These are phyloP conservation scores for Caenorhabditis virilis DNA, from an alignment of 2,888 invertebrate species.

Conservation along the genomic window DNA sequence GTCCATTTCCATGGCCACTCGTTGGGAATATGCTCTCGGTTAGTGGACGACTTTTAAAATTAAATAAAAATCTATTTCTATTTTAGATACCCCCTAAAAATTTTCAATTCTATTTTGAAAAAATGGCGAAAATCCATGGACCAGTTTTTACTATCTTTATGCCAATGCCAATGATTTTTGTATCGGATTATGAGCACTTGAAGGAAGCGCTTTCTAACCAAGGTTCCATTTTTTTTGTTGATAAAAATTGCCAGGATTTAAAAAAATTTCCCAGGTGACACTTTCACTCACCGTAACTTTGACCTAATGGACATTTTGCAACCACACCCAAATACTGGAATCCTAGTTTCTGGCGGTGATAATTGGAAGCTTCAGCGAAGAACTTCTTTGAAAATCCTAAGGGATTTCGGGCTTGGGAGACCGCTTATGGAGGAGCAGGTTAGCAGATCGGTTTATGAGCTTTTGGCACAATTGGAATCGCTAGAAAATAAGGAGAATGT, in stretches of 20 bases:
- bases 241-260: too few species aligned
- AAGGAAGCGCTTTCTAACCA: constrained; percentile 46
- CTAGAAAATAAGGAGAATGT: constrained; percentile 10
- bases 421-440: constrained; percentile 51
- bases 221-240: too few species aligned
- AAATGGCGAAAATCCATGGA: constrained; percentile 43
- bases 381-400: constrained; percentile 42
- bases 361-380: constrained; percentile 47
- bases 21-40: too few species aligned
- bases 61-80: too few species aligned
- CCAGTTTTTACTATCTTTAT: constrained; percentile 52
- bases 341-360: constrained; percentile 35
- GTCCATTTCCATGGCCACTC: too few species aligned
- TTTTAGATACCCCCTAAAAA: constrained; percentile 28
- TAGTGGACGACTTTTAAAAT: too few species aligned
- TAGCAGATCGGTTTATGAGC: constrained; percentile 14
- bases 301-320: too few species aligned
- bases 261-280: too few species aligned
- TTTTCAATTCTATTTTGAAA: constrained; percentile 18
- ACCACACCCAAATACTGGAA: constrained; percentile 10
- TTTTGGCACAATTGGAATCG: constrained; percentile 20
- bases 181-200: constrained; percentile 42
- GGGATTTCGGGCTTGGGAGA: constrained; percentile 50
- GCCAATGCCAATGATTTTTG: constrained; percentile 40
- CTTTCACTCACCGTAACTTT: constrained; percentile 18